Evolutionary conservation across 2,797 vertebrate species (phyloP).

Genomic region (Rhynchotus rufescens): DNA sequence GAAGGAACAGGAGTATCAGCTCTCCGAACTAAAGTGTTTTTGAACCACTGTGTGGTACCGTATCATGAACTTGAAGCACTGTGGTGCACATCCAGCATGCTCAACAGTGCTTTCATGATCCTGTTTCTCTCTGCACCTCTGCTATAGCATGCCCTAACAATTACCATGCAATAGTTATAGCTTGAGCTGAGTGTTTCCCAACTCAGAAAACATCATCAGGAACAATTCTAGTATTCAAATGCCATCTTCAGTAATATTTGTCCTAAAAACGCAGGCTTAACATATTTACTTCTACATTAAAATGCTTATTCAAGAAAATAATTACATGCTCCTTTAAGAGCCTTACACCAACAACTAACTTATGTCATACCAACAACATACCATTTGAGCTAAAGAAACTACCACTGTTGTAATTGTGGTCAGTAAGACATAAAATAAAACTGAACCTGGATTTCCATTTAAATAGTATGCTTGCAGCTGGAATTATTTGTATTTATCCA

Average conservation of each 20-base stretch:
- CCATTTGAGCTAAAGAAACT: neutral
- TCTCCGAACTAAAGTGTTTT: neutral
- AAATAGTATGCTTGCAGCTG: slow-evolving; percentile 69
- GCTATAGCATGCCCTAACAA: neutral
- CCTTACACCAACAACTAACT: neutral
- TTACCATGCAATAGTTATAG: neutral
- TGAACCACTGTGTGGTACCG: rapidly evolving
- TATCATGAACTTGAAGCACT: neutral
- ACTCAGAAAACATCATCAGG: neutral
- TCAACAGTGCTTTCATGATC: neutral
- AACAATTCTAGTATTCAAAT: neutral
- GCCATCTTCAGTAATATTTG: neutral
- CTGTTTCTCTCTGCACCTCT: neutral
- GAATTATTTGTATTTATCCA: slow-evolving; percentile 64
- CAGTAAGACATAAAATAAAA: slow-evolving; percentile 49
- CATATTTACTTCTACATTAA: neutral
- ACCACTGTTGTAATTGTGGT: neutral
- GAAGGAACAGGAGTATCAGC: neutral
- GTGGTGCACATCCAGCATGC: neutral
- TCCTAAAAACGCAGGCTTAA: neutral
- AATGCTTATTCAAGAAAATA: slow-evolving; percentile 11
- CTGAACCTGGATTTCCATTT: slow-evolving; percentile 73
- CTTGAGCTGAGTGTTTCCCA: neutral
- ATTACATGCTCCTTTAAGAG: neutral
- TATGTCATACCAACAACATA: neutral